Evolutionary conservation across 2,888 invertebrate genomes (phyloP).

Genomic region (Diabrotica balteata): DNA sequence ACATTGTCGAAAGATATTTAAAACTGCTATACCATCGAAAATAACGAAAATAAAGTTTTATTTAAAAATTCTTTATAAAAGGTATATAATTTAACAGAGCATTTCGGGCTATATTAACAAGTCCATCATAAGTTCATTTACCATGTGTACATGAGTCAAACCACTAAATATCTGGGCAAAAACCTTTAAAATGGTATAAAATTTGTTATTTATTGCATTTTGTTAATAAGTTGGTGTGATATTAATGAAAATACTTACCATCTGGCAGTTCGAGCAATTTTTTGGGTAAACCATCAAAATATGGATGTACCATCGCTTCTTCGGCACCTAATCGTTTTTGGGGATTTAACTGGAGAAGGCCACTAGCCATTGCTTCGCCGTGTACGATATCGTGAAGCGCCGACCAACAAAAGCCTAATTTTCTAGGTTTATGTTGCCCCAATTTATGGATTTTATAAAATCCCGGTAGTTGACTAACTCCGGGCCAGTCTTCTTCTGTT

Average conservation of each 20-base stretch:
- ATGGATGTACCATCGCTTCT: constrained; percentile 85
- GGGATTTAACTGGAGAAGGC: constrained; percentile 88
- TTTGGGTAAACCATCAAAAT: constrained; percentile 89
- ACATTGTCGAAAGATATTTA: too few relatives aligned
- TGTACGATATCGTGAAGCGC: constrained; percentile 88
- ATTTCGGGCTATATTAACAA: too few relatives aligned
- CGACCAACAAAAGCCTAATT: constrained; percentile 87
- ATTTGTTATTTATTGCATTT: too few relatives aligned
- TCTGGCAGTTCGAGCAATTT: constrained; percentile 91
- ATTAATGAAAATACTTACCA: constrained; percentile 67
- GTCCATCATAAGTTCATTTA: too few relatives aligned
- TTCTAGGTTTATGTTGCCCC: constrained; percentile 75
- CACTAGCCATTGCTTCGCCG: constrained; percentile 87
- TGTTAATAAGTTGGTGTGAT: too few relatives aligned
- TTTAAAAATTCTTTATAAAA: too few relatives aligned
- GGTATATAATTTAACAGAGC: too few relatives aligned
- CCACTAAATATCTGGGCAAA: too few relatives aligned
- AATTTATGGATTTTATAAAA: constrained; percentile 83
- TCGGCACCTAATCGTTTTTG: constrained; percentile 85
- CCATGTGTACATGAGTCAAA: too few relatives aligned
- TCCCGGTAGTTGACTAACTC: constrained; percentile 86
- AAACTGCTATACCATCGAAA: too few relatives aligned
- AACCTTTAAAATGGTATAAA: too few relatives aligned
- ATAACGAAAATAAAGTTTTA: too few relatives aligned
- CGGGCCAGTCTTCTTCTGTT: constrained; percentile 91